phyloP scores from a whole-genome alignment of 2,888 invertebrate genomes.

The Drosophila hawaiiensis region DNA sequence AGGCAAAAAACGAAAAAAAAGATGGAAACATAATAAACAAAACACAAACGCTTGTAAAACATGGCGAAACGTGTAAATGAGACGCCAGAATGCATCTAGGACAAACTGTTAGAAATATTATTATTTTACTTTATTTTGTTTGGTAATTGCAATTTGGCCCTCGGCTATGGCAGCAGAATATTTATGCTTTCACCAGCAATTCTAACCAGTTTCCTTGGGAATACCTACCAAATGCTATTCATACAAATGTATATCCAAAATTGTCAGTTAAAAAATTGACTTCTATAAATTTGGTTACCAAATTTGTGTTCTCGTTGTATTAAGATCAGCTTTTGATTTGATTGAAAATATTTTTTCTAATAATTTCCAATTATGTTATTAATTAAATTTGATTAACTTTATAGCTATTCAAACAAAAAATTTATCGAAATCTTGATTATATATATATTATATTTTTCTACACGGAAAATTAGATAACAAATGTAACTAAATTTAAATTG shows the following conservation, averaged over 20 bases:
- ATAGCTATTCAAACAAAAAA: not conserved
- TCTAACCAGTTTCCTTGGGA: not conserved
- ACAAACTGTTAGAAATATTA: not conserved
- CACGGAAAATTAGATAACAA: too few relatives aligned
- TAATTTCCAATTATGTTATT: not conserved
- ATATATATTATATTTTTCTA: not conserved
- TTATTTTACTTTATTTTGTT: not conserved
- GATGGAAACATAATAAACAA: conserved; percentile 1
- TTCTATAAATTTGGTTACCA: not conserved
- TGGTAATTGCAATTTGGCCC: not conserved
- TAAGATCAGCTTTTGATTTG: too few relatives aligned
- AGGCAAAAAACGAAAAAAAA: conserved; percentile 12
- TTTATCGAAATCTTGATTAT: not conserved
- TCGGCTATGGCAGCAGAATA: not conserved
- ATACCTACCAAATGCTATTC: not conserved
- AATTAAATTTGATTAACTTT: not conserved
- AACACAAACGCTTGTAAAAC: conserved; percentile 34
- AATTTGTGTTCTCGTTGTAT: not conserved
- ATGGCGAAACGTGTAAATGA: conserved; percentile 13
- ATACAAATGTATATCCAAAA: not conserved
- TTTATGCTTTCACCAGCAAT: not conserved
- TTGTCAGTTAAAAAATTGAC: not conserved
- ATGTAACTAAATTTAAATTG: too few relatives aligned
- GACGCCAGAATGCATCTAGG: conserved; percentile 1
- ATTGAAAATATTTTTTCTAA: not conserved